Evolutionary conservation across 2,888 invertebrate genomes (phyloP), one percentile per base, ranked within the genome.

Genomic region (Caenorhabditis drosophilae): DNA sequence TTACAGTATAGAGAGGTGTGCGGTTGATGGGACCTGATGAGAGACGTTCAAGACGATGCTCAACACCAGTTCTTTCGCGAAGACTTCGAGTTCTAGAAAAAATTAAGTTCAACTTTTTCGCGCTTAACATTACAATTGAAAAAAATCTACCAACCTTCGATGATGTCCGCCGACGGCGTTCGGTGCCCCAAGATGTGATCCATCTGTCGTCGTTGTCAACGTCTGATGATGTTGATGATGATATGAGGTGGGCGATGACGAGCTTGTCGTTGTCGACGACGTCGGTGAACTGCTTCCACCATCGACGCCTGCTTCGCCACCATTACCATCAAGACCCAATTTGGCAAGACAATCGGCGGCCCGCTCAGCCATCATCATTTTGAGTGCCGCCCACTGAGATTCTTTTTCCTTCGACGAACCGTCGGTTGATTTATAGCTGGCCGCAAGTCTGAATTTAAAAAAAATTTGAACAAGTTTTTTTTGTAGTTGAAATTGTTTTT

Each of bases 311-410:
- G n/a, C n/a, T 12, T 6, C 6, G 7, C 7, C 12, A 6, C 6
- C 31, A 9, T 31, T 6, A 9, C 31, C 31, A 56, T 73, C 73
- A 53, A 73, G 61, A 18, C 73, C 73, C 38, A 73, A 59, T 47
- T 81, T 79, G 27, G 81, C 79, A 41, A 81, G 70, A 66, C 81
- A 81, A 54, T 68, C 68, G 53, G 72, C 72, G 25, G 82, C 80
- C 38, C 81, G 66, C 69, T 81, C 81, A 11, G 81, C 78, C 81
- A 81, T 81, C 61, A 81, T 81, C 79, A 81, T 81, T 56, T 81
- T 80, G 56, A 80, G 75, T 16, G 80, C 79, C 47, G 69, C 71
- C 80, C 80, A 80, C 80, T 80, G 80, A 46, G 77, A 75, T 52
- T 79, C 78, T 63, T 78, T 73, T 55, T 62, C 60, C 47, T 68